Evolutionary conservation across 2,797 vertebrate species (phyloP), one percentile per base, ranked within the genome.

Genomic region (Varecia variegata): DNA sequence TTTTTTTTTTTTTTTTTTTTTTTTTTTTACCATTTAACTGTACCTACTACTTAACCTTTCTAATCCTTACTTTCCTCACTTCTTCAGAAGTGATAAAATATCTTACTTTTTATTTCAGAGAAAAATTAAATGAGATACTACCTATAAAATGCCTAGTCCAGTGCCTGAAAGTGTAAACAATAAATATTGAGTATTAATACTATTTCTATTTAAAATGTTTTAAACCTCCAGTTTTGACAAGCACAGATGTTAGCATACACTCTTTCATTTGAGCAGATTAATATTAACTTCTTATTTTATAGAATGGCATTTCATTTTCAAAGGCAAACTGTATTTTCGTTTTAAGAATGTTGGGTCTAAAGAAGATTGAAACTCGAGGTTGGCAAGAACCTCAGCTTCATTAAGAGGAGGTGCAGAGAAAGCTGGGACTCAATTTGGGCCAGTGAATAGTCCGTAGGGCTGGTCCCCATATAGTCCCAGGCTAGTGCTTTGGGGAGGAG

Each of bases 21-120:
- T 43, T 32, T 1, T 60, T 73, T 32, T 27, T 2, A 10, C 25
- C 6, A 21, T 1, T 3, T 52, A 10, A 6, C n/a, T 25, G 1
- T 85, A 21, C 47, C 23, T 9, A 1, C 20, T 10, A 3, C 2
- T 40, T n/a, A 62, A 12, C 3, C 25, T 43, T 35, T 14, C 18
- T 13, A 35, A 54, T 23, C 13, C 30, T 84, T 27, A 38, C 20
- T 84, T 82, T 62, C 13, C 3, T 76, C 11, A 10, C 21, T 71
- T 73, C 43, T 62, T 50, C 47, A 32, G 79, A 17, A 50, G 52
- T 38, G 13, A 21, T 23, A 21, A 14, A 47, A 32, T 4, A 15
- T 17, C 21, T 30, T 10, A 47, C 52, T 14, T 77, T 38, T 52
- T 67, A 54, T 13, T 85, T 76, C 35, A 67, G 70, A 60, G 17